Percentiles rank a stretch among this genome's conserved stretches.
phyloP scores from a whole-genome alignment of 2,113 vertebrate genomes.

The Promerops cafer region DNA sequence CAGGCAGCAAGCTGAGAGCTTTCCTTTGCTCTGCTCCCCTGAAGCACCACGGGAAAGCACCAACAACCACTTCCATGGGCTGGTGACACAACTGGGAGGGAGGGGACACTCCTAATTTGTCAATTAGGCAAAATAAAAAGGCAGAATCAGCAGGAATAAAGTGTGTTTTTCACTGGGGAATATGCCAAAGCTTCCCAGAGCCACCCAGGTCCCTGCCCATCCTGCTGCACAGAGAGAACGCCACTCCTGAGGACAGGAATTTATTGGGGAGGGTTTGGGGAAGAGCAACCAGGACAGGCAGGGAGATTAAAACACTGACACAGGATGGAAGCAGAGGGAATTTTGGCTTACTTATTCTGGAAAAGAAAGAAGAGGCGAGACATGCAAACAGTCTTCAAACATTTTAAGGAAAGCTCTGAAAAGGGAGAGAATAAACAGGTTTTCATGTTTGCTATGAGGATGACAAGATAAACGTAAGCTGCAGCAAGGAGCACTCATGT shows the following conservation, averaged over 20 bases:
- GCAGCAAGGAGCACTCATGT: background rate
- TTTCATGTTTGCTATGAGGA: slow-evolving; percentile 11
- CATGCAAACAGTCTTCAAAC: slow-evolving; percentile 6
- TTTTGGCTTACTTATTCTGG: background rate
- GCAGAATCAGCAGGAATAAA: background rate
- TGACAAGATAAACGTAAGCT: slow-evolving; percentile 39
- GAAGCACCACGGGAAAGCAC: background rate
- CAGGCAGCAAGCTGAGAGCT: background rate
- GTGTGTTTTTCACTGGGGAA: background rate
- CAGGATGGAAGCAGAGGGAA: background rate
- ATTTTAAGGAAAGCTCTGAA: background rate
- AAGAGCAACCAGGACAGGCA: background rate
- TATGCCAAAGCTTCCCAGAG: background rate
- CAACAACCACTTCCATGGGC: background rate
- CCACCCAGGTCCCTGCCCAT: background rate
- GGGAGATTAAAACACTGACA: background rate
- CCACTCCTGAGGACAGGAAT: background rate
- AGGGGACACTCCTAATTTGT: background rate
- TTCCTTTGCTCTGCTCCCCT: background rate
- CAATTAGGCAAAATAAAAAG: background rate
- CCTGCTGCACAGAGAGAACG: background rate
- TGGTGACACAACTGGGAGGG: background rate
- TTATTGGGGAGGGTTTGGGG: background rate
- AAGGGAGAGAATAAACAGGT: slow-evolving; percentile 35
- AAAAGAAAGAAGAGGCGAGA: background rate